These are phyloP conservation scores for Drosophila ustulata DNA, from an alignment of 2,888 invertebrate genomes.

Conservation along the genomic window DNA sequence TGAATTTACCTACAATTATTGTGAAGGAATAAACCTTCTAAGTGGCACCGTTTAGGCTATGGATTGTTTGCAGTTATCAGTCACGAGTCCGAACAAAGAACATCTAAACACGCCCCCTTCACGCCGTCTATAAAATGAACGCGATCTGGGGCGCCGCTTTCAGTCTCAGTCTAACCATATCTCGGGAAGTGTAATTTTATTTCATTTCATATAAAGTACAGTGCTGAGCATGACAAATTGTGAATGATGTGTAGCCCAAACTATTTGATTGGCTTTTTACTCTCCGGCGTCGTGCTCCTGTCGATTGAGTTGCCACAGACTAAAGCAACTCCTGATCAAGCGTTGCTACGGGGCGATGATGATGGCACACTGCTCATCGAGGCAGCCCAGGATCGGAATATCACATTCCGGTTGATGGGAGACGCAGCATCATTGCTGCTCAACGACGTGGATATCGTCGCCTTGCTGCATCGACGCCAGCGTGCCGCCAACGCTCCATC, in stretches of 20 bases:
- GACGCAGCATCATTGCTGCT: slow-evolving; percentile 88
- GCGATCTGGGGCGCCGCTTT: background rate
- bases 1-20: too few species aligned
- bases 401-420: slow-evolving; percentile 90
- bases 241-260: slow-evolving; percentile 35
- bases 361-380: slow-evolving; percentile 92
- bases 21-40: too few species aligned
- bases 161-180: slow-evolving; percentile 5
- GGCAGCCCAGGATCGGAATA: slow-evolving; percentile 91
- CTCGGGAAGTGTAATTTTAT: background rate
- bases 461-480: slow-evolving; percentile 59
- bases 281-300: slow-evolving; percentile 18
- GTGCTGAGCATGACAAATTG: slow-evolving; percentile 27
- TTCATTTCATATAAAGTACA: background rate
- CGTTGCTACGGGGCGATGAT: slow-evolving; percentile 65
- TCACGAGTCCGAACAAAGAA: too few species aligned
- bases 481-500: slow-evolving; percentile 21
- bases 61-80: too few species aligned
- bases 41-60: too few species aligned
- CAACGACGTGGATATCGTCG: slow-evolving; percentile 89
- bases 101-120: slow-evolving; percentile 2
- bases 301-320: slow-evolving; percentile 10
- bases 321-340: slow-evolving; percentile 6
- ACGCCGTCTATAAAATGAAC: background rate
- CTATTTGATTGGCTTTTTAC: background rate